phyloP scores from a whole-genome alignment of 2,797 vertebrate genomes.

The Antennarius maculatus region DNA sequence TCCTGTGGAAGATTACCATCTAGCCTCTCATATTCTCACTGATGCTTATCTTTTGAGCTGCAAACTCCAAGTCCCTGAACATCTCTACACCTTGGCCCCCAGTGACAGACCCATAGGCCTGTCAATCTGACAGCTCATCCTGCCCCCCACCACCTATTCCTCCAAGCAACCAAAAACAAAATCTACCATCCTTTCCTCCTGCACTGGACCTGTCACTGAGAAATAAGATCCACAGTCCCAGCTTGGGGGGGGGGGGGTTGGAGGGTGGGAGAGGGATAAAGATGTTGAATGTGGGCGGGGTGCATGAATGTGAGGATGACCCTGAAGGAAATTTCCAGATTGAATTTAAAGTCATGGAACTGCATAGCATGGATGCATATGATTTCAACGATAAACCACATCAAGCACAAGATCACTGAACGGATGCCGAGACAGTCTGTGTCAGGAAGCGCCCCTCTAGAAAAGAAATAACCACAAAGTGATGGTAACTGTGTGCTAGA shows the following conservation, averaged over 20 bases:
- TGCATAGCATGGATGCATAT: conserved; percentile 38
- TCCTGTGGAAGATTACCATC: conserved; percentile 77
- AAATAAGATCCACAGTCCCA: conserved; percentile 69
- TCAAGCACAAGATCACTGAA: neutral
- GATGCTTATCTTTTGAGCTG: conserved; percentile 78
- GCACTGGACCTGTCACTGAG: conserved; percentile 68
- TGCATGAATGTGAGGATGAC: conserved; percentile 6
- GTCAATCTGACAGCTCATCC: conserved; percentile 73
- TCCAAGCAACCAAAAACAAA: conserved; percentile 46
- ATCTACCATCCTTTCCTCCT: conserved; percentile 45
- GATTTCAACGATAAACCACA: conserved; percentile 23
- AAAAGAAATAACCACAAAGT: conserved; percentile 25
- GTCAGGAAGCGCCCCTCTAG: neutral
- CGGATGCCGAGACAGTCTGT: conserved; percentile 20
- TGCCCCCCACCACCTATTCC: conserved; percentile 23
- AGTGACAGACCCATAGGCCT: conserved; percentile 57
- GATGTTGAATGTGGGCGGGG: conserved; percentile 43
- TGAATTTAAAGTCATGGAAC: conserved; percentile 4
- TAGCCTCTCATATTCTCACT: conserved; percentile 74
- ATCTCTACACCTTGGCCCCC: conserved; percentile 68
- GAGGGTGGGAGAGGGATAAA: conserved; percentile 9
- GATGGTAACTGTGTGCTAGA: neutral
- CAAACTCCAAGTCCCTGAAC: conserved; percentile 64
- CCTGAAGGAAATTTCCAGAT: too few species aligned
- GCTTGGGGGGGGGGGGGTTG: conserved; percentile 21